These are phyloP conservation scores for Pristionchus maxplancki DNA, from an alignment of 2,888 invertebrate species.

Conservation along the genomic window DNA sequence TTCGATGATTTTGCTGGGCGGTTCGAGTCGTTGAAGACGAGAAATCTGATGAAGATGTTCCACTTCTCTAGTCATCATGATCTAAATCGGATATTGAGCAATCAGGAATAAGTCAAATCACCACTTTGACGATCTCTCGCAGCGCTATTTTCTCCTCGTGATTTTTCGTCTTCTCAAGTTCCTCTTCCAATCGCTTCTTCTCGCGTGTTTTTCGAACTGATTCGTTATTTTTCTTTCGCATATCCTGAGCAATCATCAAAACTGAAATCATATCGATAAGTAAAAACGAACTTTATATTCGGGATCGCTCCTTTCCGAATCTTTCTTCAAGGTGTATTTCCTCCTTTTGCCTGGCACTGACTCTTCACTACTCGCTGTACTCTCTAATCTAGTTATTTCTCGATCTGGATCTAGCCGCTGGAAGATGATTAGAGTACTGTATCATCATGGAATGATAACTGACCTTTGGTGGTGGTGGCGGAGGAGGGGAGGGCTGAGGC, in stretches of 20 bases:
- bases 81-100: not conserved
- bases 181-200: slow-evolving; percentile 8
- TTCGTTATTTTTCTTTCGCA: slow-evolving; percentile 24
- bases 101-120: not conserved
- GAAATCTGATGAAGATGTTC: not conserved
- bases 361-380: not conserved
- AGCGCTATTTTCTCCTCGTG: not conserved
- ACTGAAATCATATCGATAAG: not conserved
- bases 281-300: not conserved
- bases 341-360: not conserved
- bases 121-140: slow-evolving; percentile 2
- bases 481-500: not conserved
- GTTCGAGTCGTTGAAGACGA: not conserved
- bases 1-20: not conserved
- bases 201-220: slow-evolving; percentile 7
- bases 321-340: slow-evolving; percentile 23
- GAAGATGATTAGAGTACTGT: not conserved
- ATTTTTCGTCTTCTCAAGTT: not conserved
- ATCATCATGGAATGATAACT: not conserved
- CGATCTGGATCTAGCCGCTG: not conserved
- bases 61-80: not conserved
- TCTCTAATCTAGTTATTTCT: not conserved
- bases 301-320: slow-evolving; percentile 32
- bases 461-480: not conserved
- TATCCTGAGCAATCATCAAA: not conserved